Conservation (phyloP, 2,888 invertebrate species). For the Lordiphosa fenestrarum region DNA sequence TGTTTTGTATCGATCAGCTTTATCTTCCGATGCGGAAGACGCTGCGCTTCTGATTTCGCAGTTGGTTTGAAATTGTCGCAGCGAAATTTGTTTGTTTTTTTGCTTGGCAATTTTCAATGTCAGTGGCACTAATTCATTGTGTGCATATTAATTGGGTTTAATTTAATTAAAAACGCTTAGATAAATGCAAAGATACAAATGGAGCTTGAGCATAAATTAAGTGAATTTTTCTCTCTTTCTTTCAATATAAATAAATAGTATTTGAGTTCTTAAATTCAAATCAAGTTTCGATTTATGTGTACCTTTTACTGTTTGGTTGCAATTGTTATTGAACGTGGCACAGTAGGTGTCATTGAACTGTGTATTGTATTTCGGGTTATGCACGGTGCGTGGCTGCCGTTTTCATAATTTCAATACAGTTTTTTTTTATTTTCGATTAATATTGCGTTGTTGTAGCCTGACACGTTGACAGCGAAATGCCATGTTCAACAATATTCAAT, state of each 20-base stretch:
- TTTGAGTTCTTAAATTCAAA: neutral
- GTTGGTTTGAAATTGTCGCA: constrained; percentile 48
- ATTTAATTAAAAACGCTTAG: constrained; percentile 14
- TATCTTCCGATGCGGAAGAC: constrained; percentile 74
- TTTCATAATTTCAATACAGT: constrained; percentile 44
- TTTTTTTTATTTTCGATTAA: constrained; percentile 38
- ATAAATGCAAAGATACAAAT: constrained; percentile 1
- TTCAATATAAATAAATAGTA: too few species aligned
- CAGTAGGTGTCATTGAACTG: constrained; percentile 62
- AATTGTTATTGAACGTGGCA: constrained; percentile 63
- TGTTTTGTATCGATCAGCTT: constrained; percentile 29
- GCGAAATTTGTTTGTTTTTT: constrained; percentile 48
- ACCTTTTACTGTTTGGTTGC: constrained; percentile 23
- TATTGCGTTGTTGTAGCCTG: constrained; percentile 38
- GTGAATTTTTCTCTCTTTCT: neutral
- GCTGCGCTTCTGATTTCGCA: constrained; percentile 19
- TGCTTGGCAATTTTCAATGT: constrained; percentile 66
- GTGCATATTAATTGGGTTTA: constrained; percentile 53
- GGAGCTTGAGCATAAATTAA: too few species aligned
- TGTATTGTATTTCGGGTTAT: constrained; percentile 36
- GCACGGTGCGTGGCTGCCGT: constrained; percentile 48
- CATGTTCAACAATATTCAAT: constrained; percentile 47
- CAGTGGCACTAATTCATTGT: constrained; percentile 49
- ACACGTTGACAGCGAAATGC: constrained; percentile 37
- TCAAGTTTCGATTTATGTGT: constrained; percentile 9